Percentiles rank a stretch among this genome's conserved stretches.
These are phyloP conservation scores for Machimus atricapillus DNA, from an alignment of 2,888 invertebrate genomes.

Conservation along the genomic window DNA sequence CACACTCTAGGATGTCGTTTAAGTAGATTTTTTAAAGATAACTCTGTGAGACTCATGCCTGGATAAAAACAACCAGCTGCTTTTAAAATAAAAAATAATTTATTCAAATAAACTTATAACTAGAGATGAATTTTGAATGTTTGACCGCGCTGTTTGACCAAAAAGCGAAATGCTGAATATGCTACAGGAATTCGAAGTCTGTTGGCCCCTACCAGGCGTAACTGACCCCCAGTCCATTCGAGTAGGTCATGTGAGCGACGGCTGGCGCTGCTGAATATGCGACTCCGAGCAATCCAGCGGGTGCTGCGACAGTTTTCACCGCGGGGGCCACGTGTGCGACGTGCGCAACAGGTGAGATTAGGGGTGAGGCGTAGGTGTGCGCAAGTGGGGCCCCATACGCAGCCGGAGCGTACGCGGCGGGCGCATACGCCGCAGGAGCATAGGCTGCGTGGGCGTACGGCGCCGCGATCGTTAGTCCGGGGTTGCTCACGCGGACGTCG, in stretches of 20 bases:
- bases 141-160: conserved; percentile 41
- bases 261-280: conserved; percentile 69
- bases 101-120: not conserved
- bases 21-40: no score
- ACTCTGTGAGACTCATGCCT: no score
- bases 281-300: conserved; percentile 67
- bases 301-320: conserved; percentile 59
- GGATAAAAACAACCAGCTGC: not conserved
- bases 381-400: conserved; percentile 50
- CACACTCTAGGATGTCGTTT: no score
- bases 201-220: conserved; percentile 66
- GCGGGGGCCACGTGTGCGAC: conserved; percentile 37
- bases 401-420: conserved; percentile 49
- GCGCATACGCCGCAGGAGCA: conserved; percentile 47
- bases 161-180: not conserved
- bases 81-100: not conserved
- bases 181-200: not conserved
- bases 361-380: conserved; percentile 43
- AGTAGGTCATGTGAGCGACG: conserved; percentile 69
- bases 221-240: conserved; percentile 66
- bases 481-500: conserved; percentile 75
- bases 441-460: conserved; percentile 56
- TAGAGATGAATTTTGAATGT: conserved; percentile 39
- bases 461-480: conserved; percentile 61
- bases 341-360: conserved; percentile 47